A percentile compares a stretch with the other conserved stretches of the same genome.
Evolutionary conservation across 2,888 invertebrate species (phyloP).

Genomic region (Acheta domesticus): DNA sequence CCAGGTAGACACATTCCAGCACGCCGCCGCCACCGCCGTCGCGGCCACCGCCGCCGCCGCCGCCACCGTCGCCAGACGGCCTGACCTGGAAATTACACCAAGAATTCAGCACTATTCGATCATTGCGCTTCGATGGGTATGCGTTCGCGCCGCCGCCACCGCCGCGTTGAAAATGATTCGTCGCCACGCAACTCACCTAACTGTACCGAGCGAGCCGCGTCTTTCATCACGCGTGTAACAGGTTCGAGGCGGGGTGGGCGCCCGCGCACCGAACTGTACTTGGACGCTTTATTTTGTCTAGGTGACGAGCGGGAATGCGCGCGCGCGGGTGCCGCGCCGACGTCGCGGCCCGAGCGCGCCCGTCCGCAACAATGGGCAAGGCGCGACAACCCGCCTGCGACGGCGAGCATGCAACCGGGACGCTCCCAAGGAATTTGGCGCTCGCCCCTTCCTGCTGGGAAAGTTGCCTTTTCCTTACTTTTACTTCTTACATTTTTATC

Average conservation of each 20-base stretch:
- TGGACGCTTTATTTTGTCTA: slow-evolving; percentile 7
- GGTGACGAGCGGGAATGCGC: neutral
- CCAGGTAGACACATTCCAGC: slow-evolving; percentile 18
- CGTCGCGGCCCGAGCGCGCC: too few relatives aligned
- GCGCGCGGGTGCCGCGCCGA: neutral
- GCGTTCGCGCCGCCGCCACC: neutral
- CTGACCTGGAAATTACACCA: slow-evolving; percentile 18
- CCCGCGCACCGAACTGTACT: slow-evolving; percentile 7
- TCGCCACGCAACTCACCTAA: neutral
- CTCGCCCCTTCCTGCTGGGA: too few relatives aligned
- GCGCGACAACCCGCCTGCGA: neutral
- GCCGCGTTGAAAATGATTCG: neutral
- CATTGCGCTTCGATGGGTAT: slow-evolving; percentile 18
- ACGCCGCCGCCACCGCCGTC: slow-evolving; percentile 4
- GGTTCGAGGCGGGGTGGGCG: neutral
- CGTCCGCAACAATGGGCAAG: too few relatives aligned
- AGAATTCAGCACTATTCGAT: slow-evolving; percentile 1
- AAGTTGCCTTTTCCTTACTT: too few relatives aligned
- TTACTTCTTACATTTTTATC: too few relatives aligned
- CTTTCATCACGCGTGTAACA: neutral
- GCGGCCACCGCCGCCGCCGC: neutral
- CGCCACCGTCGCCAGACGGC: slow-evolving; percentile 5
- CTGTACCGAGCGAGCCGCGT: neutral
- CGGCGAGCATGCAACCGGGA: neutral
- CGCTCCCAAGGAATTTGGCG: neutral